Evolutionary conservation across 2,113 vertebrate genomes (phyloP).

Genomic region (Phoenicopterus ruber): DNA sequence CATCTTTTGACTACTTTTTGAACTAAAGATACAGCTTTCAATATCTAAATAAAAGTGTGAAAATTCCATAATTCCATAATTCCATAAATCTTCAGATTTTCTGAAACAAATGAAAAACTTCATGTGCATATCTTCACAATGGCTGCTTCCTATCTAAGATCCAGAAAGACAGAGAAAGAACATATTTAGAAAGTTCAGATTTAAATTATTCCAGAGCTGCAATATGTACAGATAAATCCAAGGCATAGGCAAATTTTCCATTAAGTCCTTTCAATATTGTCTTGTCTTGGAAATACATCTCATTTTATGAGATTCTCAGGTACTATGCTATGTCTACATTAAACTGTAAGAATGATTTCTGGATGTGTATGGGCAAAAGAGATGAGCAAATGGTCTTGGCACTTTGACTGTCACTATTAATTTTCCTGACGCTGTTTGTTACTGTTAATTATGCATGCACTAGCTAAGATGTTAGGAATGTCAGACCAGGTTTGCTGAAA

Average conservation of each 20-base stretch:
- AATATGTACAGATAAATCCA: background rate
- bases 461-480: background rate
- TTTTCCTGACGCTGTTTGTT: slow-evolving; percentile 24
- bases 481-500: slow-evolving; percentile 3
- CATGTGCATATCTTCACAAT: background rate
- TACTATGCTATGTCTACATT: background rate
- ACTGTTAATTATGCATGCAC: slow-evolving; percentile 22
- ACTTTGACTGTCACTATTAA: background rate
- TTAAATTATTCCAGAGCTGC: background rate
- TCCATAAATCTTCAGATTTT: background rate
- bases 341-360: background rate
- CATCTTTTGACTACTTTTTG: background rate
- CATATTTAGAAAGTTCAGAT: background rate
- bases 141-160: background rate
- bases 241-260: background rate
- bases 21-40: background rate
- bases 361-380: background rate
- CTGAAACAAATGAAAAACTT: background rate
- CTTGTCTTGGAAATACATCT: background rate
- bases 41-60: background rate
- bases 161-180: background rate
- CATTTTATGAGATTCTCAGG: background rate
- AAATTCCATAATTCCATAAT: background rate
- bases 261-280: background rate
- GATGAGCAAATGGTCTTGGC: background rate